Evolutionary conservation across 2,888 invertebrate genomes (phyloP), one percentile per base, ranked within the genome.

Genomic region (Acrobeloides nanus): DNA sequence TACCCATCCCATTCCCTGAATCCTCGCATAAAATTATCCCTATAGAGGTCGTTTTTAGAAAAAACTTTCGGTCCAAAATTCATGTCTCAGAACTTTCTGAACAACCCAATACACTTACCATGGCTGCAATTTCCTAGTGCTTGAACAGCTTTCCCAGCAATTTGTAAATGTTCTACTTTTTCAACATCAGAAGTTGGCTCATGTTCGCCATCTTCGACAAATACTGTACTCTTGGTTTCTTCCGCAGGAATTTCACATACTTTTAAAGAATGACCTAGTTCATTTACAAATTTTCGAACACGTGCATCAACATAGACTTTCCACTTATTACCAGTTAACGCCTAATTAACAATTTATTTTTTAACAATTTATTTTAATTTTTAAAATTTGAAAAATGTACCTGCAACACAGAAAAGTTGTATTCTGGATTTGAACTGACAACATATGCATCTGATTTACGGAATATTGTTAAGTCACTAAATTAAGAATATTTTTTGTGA

Each of bases 261-360:
- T 42, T 25, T 46, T 34, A n/a, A 29, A 10, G 26, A 18, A 6
- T 17, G 25, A 26, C 45, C 47, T 12, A 42, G 46, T 41, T 53
- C 56, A 24, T 25, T 35, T 32, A 51, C 39, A 34, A 57, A 55
- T 38, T 55, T 50, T 7, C 45, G 34, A n/a, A 57, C 43, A 21
- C 56, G 42, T n/a, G 46, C 56, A 27, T 55, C 56, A n/a, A 55
- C 38, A 35, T 46, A 55, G 8, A 55, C 55, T 23, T 49, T 37
- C 55, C 54, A 55, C 15, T 55, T 48, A 27, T 55, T 40, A 4
- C 43, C 48, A 10, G 49, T 55, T 34, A 33, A 46, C 7, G 24
- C 3, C 20, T 25, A 27, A 29, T 31, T 32, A 21, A 15, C 12
- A 12, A 35, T 12, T 17, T 35, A 12, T 35, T 12, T 17, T 17